Conservation (phyloP, 2,888 invertebrate species). For the Therioaphis trifolii region DNA sequence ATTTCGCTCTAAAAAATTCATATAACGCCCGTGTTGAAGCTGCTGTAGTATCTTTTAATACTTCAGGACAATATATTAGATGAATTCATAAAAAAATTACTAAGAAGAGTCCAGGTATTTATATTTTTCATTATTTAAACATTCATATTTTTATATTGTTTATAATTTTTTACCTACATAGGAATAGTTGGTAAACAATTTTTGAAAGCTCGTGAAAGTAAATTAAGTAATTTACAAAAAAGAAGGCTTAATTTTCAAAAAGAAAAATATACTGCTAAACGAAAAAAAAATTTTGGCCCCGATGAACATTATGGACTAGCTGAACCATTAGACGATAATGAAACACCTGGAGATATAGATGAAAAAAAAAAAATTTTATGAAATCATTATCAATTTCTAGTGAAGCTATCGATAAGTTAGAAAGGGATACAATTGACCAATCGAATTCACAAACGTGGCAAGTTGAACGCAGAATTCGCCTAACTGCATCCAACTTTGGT, state of each 20-base stretch:
- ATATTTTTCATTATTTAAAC: too few species aligned
- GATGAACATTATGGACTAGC: too few species aligned
- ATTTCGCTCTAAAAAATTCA: too few species aligned
- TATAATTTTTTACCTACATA: conserved; percentile 24
- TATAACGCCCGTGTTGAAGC: conserved; percentile 15
- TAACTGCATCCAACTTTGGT: too few species aligned
- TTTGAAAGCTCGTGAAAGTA: conserved; percentile 25
- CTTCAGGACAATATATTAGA: conserved; percentile 23
- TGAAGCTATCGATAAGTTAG: conserved; percentile 34
- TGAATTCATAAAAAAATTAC: conserved; percentile 8
- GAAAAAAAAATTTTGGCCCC: conserved; percentile 10
- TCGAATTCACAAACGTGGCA: conserved; percentile 28
- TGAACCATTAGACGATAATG: too few species aligned
- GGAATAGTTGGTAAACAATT: conserved; percentile 26
- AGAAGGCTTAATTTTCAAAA: conserved; percentile 26
- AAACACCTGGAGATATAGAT: too few species aligned
- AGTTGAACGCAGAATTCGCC: too few species aligned
- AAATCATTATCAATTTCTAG: too few species aligned
- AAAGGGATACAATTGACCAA: conserved; percentile 25
- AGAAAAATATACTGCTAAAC: conserved; percentile 30
- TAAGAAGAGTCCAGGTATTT: too few species aligned
- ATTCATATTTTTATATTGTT: conserved; percentile 21
- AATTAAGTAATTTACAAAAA: conserved; percentile 26
- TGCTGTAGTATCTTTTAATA: conserved; percentile 27
- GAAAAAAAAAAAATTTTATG: too few species aligned